Base-by-base conservation (phyloP, 2,888 invertebrate genomes). In the Empis livida region DNA sequence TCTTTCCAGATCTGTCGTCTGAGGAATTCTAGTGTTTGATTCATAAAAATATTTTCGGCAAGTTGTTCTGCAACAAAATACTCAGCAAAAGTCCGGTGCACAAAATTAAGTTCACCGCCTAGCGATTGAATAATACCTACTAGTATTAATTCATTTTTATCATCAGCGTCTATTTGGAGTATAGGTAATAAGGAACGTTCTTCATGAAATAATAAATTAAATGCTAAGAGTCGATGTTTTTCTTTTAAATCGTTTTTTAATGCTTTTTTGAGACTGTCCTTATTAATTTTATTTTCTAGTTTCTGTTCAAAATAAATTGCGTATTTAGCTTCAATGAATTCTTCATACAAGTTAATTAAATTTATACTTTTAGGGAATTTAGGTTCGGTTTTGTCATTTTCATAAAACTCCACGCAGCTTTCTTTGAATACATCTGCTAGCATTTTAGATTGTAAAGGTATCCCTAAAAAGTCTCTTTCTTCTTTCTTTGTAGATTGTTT, bases 61-160 rank as follows among this genome's bases (percentile, higher is more conserved):
- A 46, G 14, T 20, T 30, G 30, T 4, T 46, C 37, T 4, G 42
- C 46, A 15, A 38, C 13, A 14, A 46, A 46, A 31, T 42, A 46
- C 10, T 46, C 46, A 11, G 46, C 37, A 17, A 46, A 37, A 8
- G 42, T 46, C 23, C 46, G 42, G 35, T 46, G 46, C 14, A 46
- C 23, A 13, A 46, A 46, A 37, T 37, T 35, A 1, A 38, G 46
- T 27, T 42, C 23, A 8, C 2, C 9, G 9, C 9, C 9, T 27
- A 8, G 5, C 9, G 23, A 27, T 8, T 27, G 8, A 6, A 27
- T 9, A 27, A 27, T 27, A 8, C 23, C 23, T 6, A 27, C 9
- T 27, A 2, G 23, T 27, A 2, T 4, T 27, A 27, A 27, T 5
- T 5, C 23, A 27, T 27, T 2, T 27, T 27, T 9, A 8, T 27